Evolutionary conservation across 2,888 invertebrate species (phyloP).

Genomic region (Heliconius hortense): DNA sequence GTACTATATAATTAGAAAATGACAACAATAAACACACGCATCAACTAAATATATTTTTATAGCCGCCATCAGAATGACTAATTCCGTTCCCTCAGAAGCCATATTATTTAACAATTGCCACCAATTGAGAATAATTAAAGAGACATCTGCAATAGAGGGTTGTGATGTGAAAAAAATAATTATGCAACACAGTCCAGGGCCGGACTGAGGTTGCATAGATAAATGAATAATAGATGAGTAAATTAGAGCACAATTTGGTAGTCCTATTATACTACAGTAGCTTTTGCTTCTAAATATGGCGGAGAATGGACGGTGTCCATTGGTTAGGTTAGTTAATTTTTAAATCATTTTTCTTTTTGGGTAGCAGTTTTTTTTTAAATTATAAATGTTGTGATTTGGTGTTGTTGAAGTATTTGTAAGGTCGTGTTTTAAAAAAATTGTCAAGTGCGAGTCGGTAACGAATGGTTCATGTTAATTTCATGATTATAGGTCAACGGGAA

Average conservation of each 20-base stretch:
- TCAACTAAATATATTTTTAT: slow-evolving; percentile 49
- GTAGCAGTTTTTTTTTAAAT: neutral
- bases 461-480: too few species aligned
- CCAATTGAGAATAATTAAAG: slow-evolving; percentile 71
- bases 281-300: neutral
- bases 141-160: slow-evolving; percentile 55
- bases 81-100: slow-evolving; percentile 46
- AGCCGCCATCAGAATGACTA: slow-evolving; percentile 50
- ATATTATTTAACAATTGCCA: slow-evolving; percentile 62
- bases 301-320: neutral
- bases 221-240: slow-evolving; percentile 7
- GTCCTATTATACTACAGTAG: neutral
- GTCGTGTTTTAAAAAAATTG: too few species aligned
- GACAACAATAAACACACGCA: neutral
- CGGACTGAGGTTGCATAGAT: slow-evolving; percentile 22
- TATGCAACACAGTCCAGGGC: slow-evolving; percentile 34
- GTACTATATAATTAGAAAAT: neutral
- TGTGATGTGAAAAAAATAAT: slow-evolving; percentile 55
- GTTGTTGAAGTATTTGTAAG: too few species aligned
- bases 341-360: neutral
- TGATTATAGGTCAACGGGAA: too few species aligned
- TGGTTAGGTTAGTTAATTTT: neutral
- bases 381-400: too few species aligned
- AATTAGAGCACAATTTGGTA: slow-evolving; percentile 10
- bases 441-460: too few species aligned